Conservation (phyloP, 2,113 vertebrate genomes). For the Ahaetulla prasina region DNA sequence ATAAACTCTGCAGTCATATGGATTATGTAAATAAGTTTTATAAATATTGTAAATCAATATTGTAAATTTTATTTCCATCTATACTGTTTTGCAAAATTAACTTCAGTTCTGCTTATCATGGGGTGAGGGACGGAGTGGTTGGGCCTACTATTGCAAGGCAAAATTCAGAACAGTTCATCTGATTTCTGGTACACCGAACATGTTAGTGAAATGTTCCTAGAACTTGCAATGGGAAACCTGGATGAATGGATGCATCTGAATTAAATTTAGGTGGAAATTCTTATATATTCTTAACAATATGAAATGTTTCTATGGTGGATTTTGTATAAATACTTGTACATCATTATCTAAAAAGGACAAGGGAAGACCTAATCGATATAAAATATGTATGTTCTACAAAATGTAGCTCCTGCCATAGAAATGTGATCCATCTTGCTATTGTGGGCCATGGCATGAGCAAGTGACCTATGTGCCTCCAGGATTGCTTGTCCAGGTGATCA, state of each 20-base stretch:
- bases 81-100: background rate
- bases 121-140: background rate
- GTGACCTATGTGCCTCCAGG: background rate
- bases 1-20: background rate
- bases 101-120: background rate
- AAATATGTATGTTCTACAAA: background rate
- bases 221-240: background rate
- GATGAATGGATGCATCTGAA: background rate
- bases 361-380: background rate
- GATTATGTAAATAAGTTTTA: background rate
- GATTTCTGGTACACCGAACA: background rate
- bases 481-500: background rate
- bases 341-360: background rate
- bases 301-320: background rate
- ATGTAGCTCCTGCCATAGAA: background rate
- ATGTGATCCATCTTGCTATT: background rate
- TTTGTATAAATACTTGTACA: background rate
- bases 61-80: background rate
- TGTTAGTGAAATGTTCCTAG: background rate
- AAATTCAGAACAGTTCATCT: background rate
- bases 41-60: background rate
- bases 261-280: background rate
- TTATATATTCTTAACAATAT: background rate
- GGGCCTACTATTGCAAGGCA: background rate
- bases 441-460: background rate